phyloP scores from a whole-genome alignment of 2,888 invertebrate genomes.

The Hartigia nigra region DNA sequence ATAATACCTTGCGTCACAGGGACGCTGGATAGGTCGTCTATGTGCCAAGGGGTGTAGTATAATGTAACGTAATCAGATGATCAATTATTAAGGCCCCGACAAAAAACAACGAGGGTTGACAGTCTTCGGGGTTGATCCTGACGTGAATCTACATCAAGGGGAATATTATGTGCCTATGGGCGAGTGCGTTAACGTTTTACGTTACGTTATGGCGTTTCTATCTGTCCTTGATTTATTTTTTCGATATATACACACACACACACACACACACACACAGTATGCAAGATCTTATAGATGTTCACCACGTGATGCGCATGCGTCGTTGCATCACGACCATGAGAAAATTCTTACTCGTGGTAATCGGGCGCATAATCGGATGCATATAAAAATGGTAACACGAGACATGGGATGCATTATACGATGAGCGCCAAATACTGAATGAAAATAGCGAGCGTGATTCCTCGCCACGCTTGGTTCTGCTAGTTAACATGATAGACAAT shows the following conservation, averaged over 20 bases:
- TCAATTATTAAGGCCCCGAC: conserved; percentile 63
- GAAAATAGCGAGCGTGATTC: neutral
- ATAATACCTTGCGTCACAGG: conserved; percentile 50
- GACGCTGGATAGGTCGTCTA: conserved; percentile 24
- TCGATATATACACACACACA: no score
- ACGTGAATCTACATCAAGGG: neutral
- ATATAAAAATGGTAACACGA: neutral
- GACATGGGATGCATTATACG: neutral
- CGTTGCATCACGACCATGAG: neutral
- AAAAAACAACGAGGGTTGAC: conserved; percentile 65
- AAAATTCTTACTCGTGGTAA: neutral
- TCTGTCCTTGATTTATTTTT: no score
- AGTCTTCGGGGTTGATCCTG: conserved; percentile 25
- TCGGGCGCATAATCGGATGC: neutral
- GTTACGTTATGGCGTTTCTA: neutral
- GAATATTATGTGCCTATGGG: neutral
- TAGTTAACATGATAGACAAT: neutral
- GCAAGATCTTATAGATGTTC: neutral
- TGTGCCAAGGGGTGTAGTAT: conserved; percentile 46
- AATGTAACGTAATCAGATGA: conserved; percentile 65
- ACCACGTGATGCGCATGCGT: neutral
- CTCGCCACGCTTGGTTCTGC: neutral
- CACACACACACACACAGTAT: neutral
- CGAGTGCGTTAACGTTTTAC: neutral
- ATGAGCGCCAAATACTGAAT: neutral